Evolutionary conservation across 1,140 invertebrate species (phyloP), one percentile per base, ranked within the genome.

Genomic region (Magallana ariakensis): DNA sequence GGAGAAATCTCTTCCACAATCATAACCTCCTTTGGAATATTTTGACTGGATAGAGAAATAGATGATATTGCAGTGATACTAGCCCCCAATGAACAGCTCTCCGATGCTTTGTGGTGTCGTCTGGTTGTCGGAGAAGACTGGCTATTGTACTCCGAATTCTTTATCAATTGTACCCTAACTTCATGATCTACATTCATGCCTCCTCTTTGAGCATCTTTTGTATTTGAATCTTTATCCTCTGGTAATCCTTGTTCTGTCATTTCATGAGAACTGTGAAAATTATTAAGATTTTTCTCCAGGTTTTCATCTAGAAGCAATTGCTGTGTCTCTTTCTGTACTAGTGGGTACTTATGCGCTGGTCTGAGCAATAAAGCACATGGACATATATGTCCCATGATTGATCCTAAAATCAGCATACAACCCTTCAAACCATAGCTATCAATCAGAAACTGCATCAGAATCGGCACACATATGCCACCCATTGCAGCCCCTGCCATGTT

Each of bases 401-500:
- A 91, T 10, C 88, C 90, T 33, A 92, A 56, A 15, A 93, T 83
- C 16, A 91, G 53, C 19, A 98, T 91, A 0, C 97, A 96, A 1
- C 94, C 93, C 87, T 96, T 95, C 97, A 98, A 98, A 4, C 96
- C 96, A 58, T 95, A 96, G 0, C 93, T 89, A 0, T 96, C 93
- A 11, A 98, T 95, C 7, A 98, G 94, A 8, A 92, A 88, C 16
- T 95, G 94, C 53, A 96, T 96, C 46, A 98, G 93, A 83, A 91
- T 90, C 5, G 13, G 97, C 96, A 85, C 97, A 0, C 97, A 92
- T 92, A 98, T 97, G 4, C 97, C 97, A 1, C 96, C 96, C 54
- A 98, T 97, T 19, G 98, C 98, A 1, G 98, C 98, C 8, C 98
- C 98, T 92, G 98, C 98, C 8, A 99, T 98, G 0, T 98, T 98